phyloP scores from a whole-genome alignment of 2,797 vertebrate genomes.

The Xerus rutilus region DNA sequence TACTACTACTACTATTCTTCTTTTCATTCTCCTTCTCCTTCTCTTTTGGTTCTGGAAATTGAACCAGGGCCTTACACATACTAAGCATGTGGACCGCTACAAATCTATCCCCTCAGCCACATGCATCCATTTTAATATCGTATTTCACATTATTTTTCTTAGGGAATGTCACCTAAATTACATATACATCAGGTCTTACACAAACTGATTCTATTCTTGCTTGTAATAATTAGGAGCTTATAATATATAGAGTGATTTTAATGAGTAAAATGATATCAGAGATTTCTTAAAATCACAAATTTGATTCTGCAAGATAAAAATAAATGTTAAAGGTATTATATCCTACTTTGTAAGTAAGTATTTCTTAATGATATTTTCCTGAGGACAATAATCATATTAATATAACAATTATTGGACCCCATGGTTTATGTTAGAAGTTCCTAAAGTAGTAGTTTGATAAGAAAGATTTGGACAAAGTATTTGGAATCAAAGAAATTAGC shows the following conservation, averaged over 20 bases:
- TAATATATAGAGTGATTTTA: not conserved
- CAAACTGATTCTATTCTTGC: not conserved
- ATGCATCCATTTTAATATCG: not conserved
- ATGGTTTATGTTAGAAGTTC: not conserved
- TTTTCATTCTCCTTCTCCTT: too few species aligned
- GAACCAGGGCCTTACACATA: not conserved
- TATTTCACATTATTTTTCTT: conserved; percentile 5
- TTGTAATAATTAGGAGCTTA: not conserved
- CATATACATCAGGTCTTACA: not conserved
- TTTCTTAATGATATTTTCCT: not conserved
- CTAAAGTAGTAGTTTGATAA: not conserved
- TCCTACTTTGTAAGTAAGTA: not conserved
- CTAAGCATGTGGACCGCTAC: not conserved
- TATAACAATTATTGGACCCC: not conserved
- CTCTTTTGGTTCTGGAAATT: not conserved
- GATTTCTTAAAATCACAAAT: not conserved
- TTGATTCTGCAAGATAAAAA: conserved; percentile 20
- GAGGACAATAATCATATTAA: not conserved
- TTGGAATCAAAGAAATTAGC: not conserved
- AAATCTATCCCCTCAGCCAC: not conserved
- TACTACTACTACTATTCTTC: too few species aligned
- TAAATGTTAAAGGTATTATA: not conserved
- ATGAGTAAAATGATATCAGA: not conserved
- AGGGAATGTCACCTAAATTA: not conserved
- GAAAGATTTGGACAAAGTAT: not conserved